Evolutionary conservation across 2,888 invertebrate species (phyloP).

Genomic region (Nephrotoma flavescens): DNA sequence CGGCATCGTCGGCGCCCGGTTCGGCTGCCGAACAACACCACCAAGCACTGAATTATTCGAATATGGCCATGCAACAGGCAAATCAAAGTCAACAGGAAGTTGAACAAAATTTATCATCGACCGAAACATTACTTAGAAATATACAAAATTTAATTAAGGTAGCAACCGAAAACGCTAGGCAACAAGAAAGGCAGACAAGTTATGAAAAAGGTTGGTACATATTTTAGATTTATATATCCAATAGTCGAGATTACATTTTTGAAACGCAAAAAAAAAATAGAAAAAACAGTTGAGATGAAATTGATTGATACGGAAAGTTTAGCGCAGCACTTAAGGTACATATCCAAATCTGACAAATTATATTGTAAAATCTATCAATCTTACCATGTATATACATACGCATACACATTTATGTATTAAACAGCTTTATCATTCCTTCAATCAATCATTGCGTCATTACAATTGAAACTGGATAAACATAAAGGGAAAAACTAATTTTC

Average conservation of each 20-base stretch:
- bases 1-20: slow-evolving; percentile 37
- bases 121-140: slow-evolving; percentile 85
- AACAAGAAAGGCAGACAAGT: slow-evolving; percentile 90
- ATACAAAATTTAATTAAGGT: slow-evolving; percentile 93
- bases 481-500: slow-evolving; percentile 1
- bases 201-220: slow-evolving; percentile 79
- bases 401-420: neutral
- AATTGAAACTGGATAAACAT: neutral
- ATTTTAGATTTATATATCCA: neutral
- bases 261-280: neutral
- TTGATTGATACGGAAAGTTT: neutral
- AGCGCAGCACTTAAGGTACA: neutral
- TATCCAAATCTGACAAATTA: neutral
- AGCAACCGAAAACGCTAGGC: slow-evolving; percentile 92
- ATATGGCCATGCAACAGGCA: slow-evolving; percentile 46
- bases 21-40: slow-evolving; percentile 33
- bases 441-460: slow-evolving; percentile 2
- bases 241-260: neutral
- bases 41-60: slow-evolving; percentile 71
- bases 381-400: neutral
- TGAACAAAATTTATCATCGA: slow-evolving; percentile 58
- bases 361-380: slow-evolving; percentile 1
- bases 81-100: slow-evolving; percentile 32
- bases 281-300: slow-evolving; percentile 1
- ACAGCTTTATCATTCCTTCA: slow-evolving; percentile 1